phyloP scores from a whole-genome alignment of 2,797 vertebrate species.

The Cynopterus sphinx region DNA sequence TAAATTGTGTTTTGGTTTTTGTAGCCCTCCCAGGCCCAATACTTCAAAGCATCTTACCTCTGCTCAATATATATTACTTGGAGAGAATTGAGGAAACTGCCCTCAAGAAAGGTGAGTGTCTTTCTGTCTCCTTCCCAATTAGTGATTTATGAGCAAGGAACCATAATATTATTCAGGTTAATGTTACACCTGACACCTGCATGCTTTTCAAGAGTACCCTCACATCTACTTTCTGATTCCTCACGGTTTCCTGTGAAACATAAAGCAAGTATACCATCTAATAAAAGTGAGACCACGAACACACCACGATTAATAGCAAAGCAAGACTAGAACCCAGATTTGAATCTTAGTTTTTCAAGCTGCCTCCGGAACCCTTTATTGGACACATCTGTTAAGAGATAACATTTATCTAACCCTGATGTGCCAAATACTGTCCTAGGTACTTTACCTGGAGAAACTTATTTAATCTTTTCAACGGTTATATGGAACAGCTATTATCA shows the following conservation, averaged over 20 bases:
- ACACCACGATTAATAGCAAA: conserved; percentile 42
- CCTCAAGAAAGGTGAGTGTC: conserved; percentile 89
- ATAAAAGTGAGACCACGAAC: conserved; percentile 32
- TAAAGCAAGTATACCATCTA: conserved; percentile 6
- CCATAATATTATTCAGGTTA: conserved; percentile 67
- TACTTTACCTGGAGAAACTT: conserved; percentile 34
- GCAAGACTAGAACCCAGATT: background rate
- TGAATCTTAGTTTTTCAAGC: conserved; percentile 42
- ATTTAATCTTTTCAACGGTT: conserved; percentile 35
- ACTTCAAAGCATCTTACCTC: conserved; percentile 90
- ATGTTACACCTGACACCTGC: conserved; percentile 49
- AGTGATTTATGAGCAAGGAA: conserved; percentile 64
- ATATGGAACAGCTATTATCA: conserved; percentile 38
- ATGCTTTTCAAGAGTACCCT: conserved; percentile 52
- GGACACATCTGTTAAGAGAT: conserved; percentile 12
- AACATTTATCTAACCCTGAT: conserved; percentile 35
- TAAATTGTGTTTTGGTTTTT: conserved; percentile 74
- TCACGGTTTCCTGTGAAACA: conserved; percentile 16
- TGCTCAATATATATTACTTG: conserved; percentile 91
- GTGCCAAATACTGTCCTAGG: conserved; percentile 16
- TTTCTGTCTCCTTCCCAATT: conserved; percentile 51
- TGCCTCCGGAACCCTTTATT: background rate
- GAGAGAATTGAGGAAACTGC: conserved; percentile 90
- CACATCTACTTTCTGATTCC: conserved; percentile 16
- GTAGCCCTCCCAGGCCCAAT: conserved; percentile 90